A percentile compares a stretch with the other conserved stretches of the same genome.
phyloP scores from a whole-genome alignment of 1,140 invertebrate species.

The Scaptomyza hsui region DNA sequence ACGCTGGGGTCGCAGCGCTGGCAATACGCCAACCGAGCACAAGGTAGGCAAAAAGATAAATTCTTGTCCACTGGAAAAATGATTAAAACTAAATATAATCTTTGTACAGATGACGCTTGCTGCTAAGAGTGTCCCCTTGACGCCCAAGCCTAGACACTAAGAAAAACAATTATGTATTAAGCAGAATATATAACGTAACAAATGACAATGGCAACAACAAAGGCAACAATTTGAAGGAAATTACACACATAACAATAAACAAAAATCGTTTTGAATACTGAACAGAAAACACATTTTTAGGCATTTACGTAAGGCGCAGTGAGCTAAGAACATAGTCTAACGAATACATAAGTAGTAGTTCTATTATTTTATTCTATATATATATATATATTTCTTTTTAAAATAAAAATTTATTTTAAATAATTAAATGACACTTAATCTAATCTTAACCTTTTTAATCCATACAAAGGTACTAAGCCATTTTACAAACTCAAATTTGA shows the following conservation, averaged over 20 bases:
- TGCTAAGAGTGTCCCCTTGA: constrained; percentile 44
- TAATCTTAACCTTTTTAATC: no score
- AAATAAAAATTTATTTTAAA: background rate
- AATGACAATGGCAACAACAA: constrained; percentile 13
- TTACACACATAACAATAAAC: constrained; percentile 38
- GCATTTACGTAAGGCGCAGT: constrained; percentile 48
- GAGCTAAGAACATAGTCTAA: constrained; percentile 44
- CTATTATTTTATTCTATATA: no score
- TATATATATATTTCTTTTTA: background rate
- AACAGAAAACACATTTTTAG: constrained; percentile 37
- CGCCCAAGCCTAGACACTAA: constrained; percentile 65
- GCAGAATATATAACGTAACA: constrained; percentile 30
- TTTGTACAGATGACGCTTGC: constrained; percentile 5
- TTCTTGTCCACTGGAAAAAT: no score
- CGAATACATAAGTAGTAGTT: constrained; percentile 62
- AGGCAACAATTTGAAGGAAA: background rate
- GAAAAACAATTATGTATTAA: constrained; percentile 1
- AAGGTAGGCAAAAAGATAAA: constrained; percentile 48
- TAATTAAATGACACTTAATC: no score
- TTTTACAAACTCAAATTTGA: constrained; percentile 60
- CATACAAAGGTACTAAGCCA: constrained; percentile 2
- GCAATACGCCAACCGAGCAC: constrained; percentile 53
- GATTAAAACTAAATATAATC: no score
- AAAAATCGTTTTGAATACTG: constrained; percentile 18
- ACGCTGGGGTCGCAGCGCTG: constrained; percentile 80